phyloP scores from a whole-genome alignment of 2,888 invertebrate genomes.

The Xestoiulus laeticollis region DNA sequence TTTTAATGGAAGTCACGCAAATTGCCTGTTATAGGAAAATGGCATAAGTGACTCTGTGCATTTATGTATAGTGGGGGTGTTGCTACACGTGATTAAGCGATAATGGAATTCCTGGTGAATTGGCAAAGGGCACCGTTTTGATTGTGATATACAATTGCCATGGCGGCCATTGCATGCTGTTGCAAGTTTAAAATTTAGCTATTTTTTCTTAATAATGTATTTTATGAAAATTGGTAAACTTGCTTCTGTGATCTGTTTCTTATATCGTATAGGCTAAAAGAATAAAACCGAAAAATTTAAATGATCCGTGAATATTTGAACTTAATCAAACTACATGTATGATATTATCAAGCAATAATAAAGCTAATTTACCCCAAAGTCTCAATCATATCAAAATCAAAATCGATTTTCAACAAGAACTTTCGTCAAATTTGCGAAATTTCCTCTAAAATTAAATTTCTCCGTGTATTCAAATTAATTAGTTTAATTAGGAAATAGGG shows the following conservation, averaged over 20 bases:
- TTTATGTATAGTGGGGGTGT: neutral
- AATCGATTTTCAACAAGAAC: neutral
- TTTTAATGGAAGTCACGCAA: conserved; percentile 15
- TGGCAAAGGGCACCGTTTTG: neutral
- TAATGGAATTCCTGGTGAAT: conserved; percentile 6
- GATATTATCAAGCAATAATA: too few species aligned
- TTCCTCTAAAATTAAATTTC: neutral
- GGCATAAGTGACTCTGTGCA: neutral
- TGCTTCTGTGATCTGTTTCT: too few species aligned
- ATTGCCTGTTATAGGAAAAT: neutral
- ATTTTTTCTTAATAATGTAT: neutral
- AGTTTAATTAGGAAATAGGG: neutral
- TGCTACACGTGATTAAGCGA: neutral
- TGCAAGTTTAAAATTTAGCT: neutral
- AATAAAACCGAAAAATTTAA: too few species aligned
- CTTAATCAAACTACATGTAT: too few species aligned
- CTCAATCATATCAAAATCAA: too few species aligned
- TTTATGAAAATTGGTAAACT: too few species aligned
- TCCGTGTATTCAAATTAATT: neutral
- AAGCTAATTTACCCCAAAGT: too few species aligned
- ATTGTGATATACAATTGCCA: neutral
- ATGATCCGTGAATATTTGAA: too few species aligned
- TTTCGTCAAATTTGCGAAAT: neutral
- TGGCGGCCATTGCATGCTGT: too few species aligned
- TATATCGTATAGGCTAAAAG: too few species aligned